Conservation (phyloP, 2,797 vertebrate genomes). For the Eupleurogrammus muticus region DNA sequence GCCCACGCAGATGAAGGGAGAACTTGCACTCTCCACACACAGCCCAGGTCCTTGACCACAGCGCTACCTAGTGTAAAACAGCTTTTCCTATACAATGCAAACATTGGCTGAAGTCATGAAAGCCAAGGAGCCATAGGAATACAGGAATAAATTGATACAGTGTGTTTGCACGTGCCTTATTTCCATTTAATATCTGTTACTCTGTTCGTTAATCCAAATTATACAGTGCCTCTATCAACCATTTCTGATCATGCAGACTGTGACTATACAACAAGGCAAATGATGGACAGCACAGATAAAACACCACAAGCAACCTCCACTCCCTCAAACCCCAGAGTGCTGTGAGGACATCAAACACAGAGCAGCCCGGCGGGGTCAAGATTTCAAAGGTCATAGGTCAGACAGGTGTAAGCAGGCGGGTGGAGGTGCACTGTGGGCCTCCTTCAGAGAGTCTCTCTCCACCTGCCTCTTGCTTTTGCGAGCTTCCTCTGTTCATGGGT, state of each 20-base stretch:
- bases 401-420: background rate
- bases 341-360: constrained; percentile 42
- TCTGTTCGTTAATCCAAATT: background rate
- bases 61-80: too few relatives aligned
- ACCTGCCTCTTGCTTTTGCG: constrained; percentile 23
- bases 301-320: too few relatives aligned
- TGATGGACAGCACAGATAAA: too few relatives aligned
- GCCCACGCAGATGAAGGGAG: too few relatives aligned
- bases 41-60: too few relatives aligned
- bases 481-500: constrained; percentile 43
- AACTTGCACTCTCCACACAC: too few relatives aligned
- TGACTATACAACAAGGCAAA: too few relatives aligned
- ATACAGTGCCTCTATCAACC: too few relatives aligned
- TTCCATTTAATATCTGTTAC: background rate
- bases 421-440: constrained; percentile 19
- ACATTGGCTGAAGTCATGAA: constrained; percentile 9
- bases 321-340: constrained; percentile 17
- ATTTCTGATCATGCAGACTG: too few relatives aligned
- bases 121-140: background rate
- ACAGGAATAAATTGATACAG: background rate
- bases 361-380: background rate
- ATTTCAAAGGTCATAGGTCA: constrained; percentile 44
- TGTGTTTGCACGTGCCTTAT: background rate
- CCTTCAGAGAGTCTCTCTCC: constrained; percentile 35
- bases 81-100: too few relatives aligned